These are phyloP conservation scores for Acrobasis suavella DNA, from an alignment of 2,888 invertebrate species.

Conservation along the genomic window DNA sequence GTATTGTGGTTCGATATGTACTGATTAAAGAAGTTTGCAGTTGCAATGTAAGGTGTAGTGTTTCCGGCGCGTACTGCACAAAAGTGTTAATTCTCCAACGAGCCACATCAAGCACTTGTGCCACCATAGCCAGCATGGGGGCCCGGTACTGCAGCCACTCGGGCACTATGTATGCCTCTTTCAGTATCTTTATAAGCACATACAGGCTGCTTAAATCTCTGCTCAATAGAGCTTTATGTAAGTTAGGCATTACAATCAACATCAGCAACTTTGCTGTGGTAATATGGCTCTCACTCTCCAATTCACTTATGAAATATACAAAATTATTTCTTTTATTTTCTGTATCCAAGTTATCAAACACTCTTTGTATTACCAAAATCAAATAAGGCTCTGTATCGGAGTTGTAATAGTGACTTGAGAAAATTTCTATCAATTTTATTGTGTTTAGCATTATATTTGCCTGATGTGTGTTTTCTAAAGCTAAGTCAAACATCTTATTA, in stretches of 20 bases:
- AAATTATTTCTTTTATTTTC: constrained; percentile 53
- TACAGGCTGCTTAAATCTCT: constrained; percentile 49
- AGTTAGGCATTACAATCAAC: constrained; percentile 64
- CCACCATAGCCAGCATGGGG: constrained; percentile 68
- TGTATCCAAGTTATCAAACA: constrained; percentile 47
- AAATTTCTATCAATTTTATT: constrained; percentile 56
- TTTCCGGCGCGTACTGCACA: constrained; percentile 42
- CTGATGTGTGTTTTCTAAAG: constrained; percentile 59
- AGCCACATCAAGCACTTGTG: constrained; percentile 60
- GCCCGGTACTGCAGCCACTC: constrained; percentile 63
- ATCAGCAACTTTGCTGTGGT: constrained; percentile 56
- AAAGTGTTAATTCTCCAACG: constrained; percentile 65
- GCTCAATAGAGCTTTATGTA: constrained; percentile 56
- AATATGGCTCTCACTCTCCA: constrained; percentile 54
- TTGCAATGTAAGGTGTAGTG: constrained; percentile 53
- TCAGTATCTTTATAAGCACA: constrained; percentile 54
- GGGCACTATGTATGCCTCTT: constrained; percentile 46
- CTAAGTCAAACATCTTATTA: constrained; percentile 57
- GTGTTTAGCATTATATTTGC: constrained; percentile 60
- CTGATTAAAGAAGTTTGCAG: constrained; percentile 55
- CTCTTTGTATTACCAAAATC: constrained; percentile 48
- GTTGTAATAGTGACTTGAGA: constrained; percentile 58
- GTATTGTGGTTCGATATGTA: constrained; percentile 52
- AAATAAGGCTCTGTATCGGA: constrained; percentile 62
- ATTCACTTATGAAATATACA: constrained; percentile 53